Evolutionary conservation across 2,113 vertebrate genomes (phyloP).

Genomic region (Melierax canorus): DNA sequence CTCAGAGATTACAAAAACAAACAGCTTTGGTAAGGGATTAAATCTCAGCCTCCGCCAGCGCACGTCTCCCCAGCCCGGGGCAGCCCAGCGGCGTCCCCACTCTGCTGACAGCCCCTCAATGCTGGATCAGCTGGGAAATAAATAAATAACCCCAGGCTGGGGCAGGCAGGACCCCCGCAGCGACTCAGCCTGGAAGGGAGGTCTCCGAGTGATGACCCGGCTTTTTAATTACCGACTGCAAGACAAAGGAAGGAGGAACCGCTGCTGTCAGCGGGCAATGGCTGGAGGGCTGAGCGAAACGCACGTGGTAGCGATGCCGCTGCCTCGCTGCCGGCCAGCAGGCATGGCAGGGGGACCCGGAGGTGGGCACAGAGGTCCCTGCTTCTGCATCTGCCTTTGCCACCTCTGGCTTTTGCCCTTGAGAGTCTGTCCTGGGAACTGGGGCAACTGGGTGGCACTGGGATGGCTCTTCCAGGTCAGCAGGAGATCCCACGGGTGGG

Average conservation of each 20-base stretch:
- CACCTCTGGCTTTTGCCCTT: not conserved
- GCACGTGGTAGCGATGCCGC: no score
- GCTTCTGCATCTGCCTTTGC: not conserved
- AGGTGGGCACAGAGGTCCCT: no score
- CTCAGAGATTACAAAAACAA: not conserved
- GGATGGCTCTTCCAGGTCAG: not conserved
- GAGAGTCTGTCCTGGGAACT: not conserved
- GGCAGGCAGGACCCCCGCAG: not conserved
- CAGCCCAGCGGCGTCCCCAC: not conserved
- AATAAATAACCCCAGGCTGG: not conserved
- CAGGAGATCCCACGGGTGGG: not conserved
- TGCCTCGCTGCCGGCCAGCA: no score
- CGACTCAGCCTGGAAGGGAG: not conserved
- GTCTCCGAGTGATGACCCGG: not conserved
- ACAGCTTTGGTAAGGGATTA: not conserved
- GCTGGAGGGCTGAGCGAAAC: not conserved
- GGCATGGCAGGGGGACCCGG: no score
- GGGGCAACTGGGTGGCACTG: not conserved
- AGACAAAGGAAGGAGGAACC: not conserved
- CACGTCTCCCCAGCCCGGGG: no score
- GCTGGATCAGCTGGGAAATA: not conserved
- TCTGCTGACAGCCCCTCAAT: fast-evolving
- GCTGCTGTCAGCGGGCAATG: fast-evolving
- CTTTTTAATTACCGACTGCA: not conserved
- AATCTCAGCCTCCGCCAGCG: not conserved